Percentiles rank a stretch among this genome's conserved stretches.
Conservation (phyloP, 1,140 invertebrate species). For the Ceratina japonica region DNA sequence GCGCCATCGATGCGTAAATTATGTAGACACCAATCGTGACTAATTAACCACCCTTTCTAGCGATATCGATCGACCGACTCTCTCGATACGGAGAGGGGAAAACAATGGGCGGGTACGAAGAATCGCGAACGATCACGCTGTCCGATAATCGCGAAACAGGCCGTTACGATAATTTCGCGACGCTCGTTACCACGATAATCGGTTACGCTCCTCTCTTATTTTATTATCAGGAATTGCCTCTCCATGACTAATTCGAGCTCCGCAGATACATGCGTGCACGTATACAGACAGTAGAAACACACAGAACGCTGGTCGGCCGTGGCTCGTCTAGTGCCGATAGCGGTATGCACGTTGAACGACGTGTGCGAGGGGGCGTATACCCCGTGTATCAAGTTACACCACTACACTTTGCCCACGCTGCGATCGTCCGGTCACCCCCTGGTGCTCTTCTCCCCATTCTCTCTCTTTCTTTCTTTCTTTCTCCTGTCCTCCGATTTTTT, state of each 20-base stretch:
- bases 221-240: constrained; percentile 64
- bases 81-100: constrained; percentile 39
- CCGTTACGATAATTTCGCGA: constrained; percentile 64
- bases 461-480: constrained; percentile 23
- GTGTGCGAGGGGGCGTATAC: constrained; percentile 75
- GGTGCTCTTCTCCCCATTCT: constrained; percentile 19
- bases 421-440: constrained; percentile 67
- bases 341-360: constrained; percentile 59
- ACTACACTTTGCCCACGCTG: constrained; percentile 64
- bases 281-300: neutral
- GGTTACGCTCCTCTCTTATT: constrained; percentile 59
- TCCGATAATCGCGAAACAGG: constrained; percentile 53
- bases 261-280: constrained; percentile 22
- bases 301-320: constrained; percentile 36
- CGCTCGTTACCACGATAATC: constrained; percentile 60
- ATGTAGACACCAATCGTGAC: constrained; percentile 61
- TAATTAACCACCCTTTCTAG: constrained; percentile 54
- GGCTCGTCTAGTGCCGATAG: constrained; percentile 65
- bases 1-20: constrained; percentile 53
- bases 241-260: constrained; percentile 63
- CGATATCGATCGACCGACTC: constrained; percentile 57
- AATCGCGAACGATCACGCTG: constrained; percentile 58
- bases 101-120: constrained; percentile 56
- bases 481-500: constrained; percentile 20
- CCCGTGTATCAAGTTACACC: constrained; percentile 75